Percentiles rank a stretch among this genome's conserved stretches.
Evolutionary conservation across 2,797 vertebrate genomes (phyloP).

Genomic region (Coendou prehensilis): DNA sequence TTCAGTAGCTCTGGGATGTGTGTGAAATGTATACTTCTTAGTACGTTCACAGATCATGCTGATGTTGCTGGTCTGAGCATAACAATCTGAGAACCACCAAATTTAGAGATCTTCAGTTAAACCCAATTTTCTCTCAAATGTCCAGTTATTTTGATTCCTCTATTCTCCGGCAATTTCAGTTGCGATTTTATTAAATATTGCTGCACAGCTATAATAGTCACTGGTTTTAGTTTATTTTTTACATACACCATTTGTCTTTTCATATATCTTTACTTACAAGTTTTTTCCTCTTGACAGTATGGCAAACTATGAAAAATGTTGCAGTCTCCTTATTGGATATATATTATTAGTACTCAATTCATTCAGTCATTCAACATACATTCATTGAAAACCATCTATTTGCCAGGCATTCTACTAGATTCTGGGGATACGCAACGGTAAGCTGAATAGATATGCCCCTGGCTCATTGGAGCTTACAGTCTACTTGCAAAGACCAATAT

Average conservation of each 20-base stretch:
- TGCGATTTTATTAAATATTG: slow-evolving; percentile 2
- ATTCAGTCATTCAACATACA: slow-evolving; percentile 40
- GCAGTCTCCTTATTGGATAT: not conserved
- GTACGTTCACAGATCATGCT: slow-evolving; percentile 16
- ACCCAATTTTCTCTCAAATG: slow-evolving; percentile 3
- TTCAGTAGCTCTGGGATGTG: not conserved
- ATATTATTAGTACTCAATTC: slow-evolving; percentile 38
- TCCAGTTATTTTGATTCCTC: not conserved
- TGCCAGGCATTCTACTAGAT: slow-evolving; percentile 46
- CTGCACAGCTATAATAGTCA: not conserved
- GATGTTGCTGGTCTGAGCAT: not conserved
- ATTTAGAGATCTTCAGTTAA: slow-evolving; percentile 30
- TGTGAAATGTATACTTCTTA: not conserved
- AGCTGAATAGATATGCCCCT: not conserved
- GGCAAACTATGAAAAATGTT: slow-evolving; percentile 7
- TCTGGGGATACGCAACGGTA: not conserved
- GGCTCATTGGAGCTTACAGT: not conserved
- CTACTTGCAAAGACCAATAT: not conserved
- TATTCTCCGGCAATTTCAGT: not conserved
- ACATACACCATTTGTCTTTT: slow-evolving; percentile 16
- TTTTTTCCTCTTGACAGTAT: slow-evolving; percentile 9
- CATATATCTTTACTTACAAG: slow-evolving; percentile 5
- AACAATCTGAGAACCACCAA: not conserved
- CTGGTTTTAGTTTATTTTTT: not conserved
- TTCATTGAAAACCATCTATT: not conserved